These are phyloP conservation scores for Calcarius ornatus DNA, from an alignment of 2,113 vertebrate species.

Conservation along the genomic window DNA sequence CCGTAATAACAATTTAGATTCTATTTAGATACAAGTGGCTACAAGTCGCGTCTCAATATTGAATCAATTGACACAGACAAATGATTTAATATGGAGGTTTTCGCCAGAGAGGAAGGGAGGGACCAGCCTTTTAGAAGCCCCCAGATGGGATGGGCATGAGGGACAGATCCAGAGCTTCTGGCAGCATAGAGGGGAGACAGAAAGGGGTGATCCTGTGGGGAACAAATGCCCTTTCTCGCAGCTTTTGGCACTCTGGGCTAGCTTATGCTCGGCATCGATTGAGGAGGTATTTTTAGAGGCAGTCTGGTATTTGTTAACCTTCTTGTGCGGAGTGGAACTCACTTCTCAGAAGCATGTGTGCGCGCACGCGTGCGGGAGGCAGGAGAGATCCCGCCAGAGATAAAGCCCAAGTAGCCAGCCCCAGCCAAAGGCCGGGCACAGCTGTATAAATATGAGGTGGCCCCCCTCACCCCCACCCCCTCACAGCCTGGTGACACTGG, in stretches of 20 bases:
- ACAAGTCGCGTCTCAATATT: conserved; percentile 49
- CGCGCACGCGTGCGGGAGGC: conserved; percentile 19
- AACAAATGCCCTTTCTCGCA: background rate
- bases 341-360: conserved; percentile 8
- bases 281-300: conserved; percentile 57
- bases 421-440: conserved; percentile 33
- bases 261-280: background rate
- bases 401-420: conserved; percentile 51
- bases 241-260: background rate
- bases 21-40: conserved; percentile 70
- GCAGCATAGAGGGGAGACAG: rapidly evolving
- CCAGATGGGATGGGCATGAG: background rate
- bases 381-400: conserved; percentile 57
- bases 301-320: conserved; percentile 51
- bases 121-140: background rate
- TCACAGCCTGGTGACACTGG: conserved; percentile 37
- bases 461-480: background rate
- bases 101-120: background rate
- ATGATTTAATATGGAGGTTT: conserved; percentile 33
- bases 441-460: conserved; percentile 52
- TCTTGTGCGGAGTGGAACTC: conserved; percentile 27
- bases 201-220: background rate
- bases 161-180: background rate
- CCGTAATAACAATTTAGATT: conserved; percentile 69
- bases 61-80: conserved; percentile 57